Base-by-base conservation (phyloP, 2,888 invertebrate genomes). In the Chironomus riparius region DNA sequence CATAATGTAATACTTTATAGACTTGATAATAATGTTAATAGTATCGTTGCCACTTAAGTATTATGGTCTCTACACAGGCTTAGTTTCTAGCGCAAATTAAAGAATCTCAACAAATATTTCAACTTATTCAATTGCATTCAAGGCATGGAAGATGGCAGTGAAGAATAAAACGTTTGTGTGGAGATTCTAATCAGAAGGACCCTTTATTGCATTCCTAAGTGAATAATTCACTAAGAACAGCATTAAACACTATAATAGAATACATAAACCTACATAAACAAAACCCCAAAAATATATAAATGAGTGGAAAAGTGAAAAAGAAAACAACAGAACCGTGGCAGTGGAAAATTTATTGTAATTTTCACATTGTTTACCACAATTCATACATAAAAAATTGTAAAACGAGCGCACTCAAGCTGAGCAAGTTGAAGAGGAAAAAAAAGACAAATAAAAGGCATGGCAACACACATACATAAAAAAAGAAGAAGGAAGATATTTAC, bases 291-390 rank as follows among this genome's bases (percentile, higher is more conserved):
- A 15, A 56, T 24, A 50, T 48, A 50, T 38, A 10, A 38, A 38
- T 38, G 50, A 50, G 4, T 50, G 50, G 7, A 38, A 38, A 38
- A 10, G 10, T 38, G 7, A 10, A 38, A 38, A 38, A 7, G 38
- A 38, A 38, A 38, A 38, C 28, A n/a, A 28, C 28, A 38, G 1
- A 38, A 10, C 38, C 10, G 38, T 38, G 38, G 7, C 7, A 71
- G 71, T 24, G 47, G 38, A 71, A 28, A 71, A 71, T 71, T 71
- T 71, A 50, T 71, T 71, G 61, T 18, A 71, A 61, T 48, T 71
- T 21, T 71, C 22, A 47, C 56, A n/a, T 65, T 65, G 22, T 24
- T 65, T 65, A 65, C 21, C 22, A 65, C 24, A 65, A n/a, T 24
- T 24, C 21, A 65, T 21, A 22, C 18, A 65, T 65, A 65, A 56